Base-by-base conservation (phyloP, 1,140 invertebrate species). In the Drosophila lacteicornis region DNA sequence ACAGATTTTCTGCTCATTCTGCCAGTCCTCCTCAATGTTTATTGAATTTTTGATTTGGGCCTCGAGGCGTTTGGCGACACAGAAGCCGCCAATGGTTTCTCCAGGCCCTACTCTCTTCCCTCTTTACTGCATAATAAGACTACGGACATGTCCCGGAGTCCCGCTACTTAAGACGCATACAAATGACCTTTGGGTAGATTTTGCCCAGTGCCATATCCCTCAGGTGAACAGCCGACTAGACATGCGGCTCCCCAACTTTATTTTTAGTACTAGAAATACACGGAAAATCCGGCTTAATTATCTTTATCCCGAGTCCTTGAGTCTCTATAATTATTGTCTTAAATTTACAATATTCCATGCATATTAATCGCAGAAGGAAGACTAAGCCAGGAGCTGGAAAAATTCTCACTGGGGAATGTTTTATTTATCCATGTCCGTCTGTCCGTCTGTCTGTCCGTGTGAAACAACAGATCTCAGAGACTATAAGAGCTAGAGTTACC, bases 41-140 rank as follows among this genome's bases (percentile, higher is more conserved):
- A 70, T 70, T 68, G 67, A 70, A 70, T 70, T 55, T 70, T 70
- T 70, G 67, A 70, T 70, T 70, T 68, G 22, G 62, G 63, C 40
- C 62, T 45, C 4, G 25, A 27, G 63, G 62, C 49, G 8, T 40
- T 56, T 55, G 51, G 51, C 51, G 51, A 55, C 51, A 55, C 49
- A 17, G 66, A 50, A 65, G 59, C 46, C 11, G 22, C 59, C 33
- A 36, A 25, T 40, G 49, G 17, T 63, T 40, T 42, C 33, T 33
- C 11, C n/a, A n/a, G 36, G 38, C 13, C 61, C 61, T 61, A 25
- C 22, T 2, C 30, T 13, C 8, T 15, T 11, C 13, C n/a, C 46
- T 19, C 30, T 15, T 13, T 0, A 13, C 33, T 17, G 11, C 15
- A 70, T 70, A 33, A 67, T 70, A 67, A 70, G 51, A 46, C 67